phyloP scores from a whole-genome alignment of 1,140 invertebrate species.

The Bilobella aurantiaca region DNA sequence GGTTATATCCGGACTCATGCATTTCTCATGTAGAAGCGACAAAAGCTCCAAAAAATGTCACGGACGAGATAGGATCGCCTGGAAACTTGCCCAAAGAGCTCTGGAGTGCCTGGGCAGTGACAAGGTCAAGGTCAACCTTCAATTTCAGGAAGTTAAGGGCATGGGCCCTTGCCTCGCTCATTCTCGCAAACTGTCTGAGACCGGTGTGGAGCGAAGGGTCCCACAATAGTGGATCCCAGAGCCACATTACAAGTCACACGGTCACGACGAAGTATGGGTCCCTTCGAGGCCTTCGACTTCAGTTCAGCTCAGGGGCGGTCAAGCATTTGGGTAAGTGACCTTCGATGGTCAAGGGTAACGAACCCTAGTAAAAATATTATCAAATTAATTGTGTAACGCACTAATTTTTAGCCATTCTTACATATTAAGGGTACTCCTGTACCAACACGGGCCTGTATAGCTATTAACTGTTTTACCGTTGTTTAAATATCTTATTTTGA shows the following conservation, averaged over 20 bases:
- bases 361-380: no score
- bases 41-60: background rate
- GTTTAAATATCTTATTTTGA: background rate
- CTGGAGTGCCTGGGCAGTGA: background rate
- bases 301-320: constrained; percentile 29
- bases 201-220: background rate
- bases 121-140: constrained; percentile 2
- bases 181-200: constrained; percentile 11
- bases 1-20: constrained; percentile 13
- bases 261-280: constrained; percentile 31
- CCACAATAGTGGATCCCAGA: constrained; percentile 1
- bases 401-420: no score
- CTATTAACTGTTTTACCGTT: background rate
- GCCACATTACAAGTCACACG: constrained; percentile 22
- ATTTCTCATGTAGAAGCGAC: no score
- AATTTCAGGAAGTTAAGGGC: constrained; percentile 7
- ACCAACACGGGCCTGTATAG: no score
- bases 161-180: background rate
- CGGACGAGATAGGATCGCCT: background rate
- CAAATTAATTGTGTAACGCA: no score
- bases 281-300: constrained; percentile 24
- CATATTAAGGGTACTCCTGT: no score
- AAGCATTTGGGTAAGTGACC: constrained; percentile 27
- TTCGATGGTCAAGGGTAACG: background rate
- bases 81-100: background rate